phyloP scores from a whole-genome alignment of 2,113 vertebrate species.

The Craseonycteris thonglongyai region DNA sequence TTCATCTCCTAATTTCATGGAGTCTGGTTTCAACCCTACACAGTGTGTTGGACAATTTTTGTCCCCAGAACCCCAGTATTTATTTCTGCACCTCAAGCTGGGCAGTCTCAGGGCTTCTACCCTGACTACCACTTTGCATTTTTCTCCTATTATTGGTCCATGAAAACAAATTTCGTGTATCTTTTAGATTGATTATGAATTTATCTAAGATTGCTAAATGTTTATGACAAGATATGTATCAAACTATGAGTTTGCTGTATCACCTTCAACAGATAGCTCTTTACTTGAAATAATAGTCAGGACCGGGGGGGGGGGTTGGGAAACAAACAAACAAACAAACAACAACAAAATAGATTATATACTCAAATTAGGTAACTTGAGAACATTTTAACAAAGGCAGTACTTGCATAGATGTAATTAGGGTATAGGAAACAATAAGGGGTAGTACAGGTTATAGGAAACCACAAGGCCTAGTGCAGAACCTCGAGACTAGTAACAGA shows the following conservation, averaged over 20 bases:
- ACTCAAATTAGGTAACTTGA: background rate
- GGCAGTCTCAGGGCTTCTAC: background rate
- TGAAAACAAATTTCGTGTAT: background rate
- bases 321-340: background rate
- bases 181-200: background rate
- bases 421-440: background rate
- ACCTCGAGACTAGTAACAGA: background rate
- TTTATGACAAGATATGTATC: background rate
- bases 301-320: background rate
- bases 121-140: background rate
- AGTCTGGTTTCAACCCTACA: background rate
- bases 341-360: background rate
- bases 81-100: background rate
- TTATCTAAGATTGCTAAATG: background rate
- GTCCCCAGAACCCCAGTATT: background rate
- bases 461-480: background rate
- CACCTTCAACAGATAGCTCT: background rate
- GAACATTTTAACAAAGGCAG: background rate
- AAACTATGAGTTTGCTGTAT: background rate
- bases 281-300: background rate
- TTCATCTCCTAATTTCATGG: background rate
- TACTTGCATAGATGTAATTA: background rate
- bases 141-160: background rate
- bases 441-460: background rate
- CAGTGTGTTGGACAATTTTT: background rate